Evolutionary conservation across 2,113 vertebrate species (phyloP), one percentile per base, ranked within the genome.

Genomic region (Neolamprologus fasciatus): DNA sequence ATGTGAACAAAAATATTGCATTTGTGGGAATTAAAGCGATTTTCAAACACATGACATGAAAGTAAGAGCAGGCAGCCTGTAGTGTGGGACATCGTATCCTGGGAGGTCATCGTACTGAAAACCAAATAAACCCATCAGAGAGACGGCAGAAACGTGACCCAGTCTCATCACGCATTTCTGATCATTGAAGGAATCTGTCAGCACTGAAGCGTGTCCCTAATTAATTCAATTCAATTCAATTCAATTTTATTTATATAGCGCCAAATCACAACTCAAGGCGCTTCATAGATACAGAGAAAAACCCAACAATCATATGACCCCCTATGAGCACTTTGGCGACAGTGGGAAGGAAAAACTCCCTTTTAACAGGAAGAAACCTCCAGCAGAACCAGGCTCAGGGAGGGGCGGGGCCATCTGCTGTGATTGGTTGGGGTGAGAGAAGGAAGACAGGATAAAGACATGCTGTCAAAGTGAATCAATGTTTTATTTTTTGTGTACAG

Each of bases 401-500:
- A 47, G 42, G 42, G 42, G 14, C 42, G 42, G 42, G 42, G 13
- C 42, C 42, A 45, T 45, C 42, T 45, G 42, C 42, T 45, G 42
- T 2, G 42, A 45, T 7, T 7, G 42, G 42, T 45, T 45, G 42
- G 42, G 2, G 6, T 4, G 42, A 45, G 42, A 45, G 42, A 2
- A 45, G 42, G 13, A 14, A 45, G 13, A 45, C 42, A 45, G 6
- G 13, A 45, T 45, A 16, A 45, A 45, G 42, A 16, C 42, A 7
- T 45, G 13, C 13, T 45, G 42, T 14, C 68, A 93, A 92, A 82
- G 82, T 91, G 94, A 94, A 45, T 92, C 94, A 94, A 95, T 89
- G 89, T 96, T 97, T 96, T 92, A 95, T 96, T 96, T 95, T 91
- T 87, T 89, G 89, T 95, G 93, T 92, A 91, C 63, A 90, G 90